A percentile compares a stretch with the other conserved stretches of the same genome.
phyloP scores from a whole-genome alignment of 2,113 vertebrate species.

The Chaetodon auriga region DNA sequence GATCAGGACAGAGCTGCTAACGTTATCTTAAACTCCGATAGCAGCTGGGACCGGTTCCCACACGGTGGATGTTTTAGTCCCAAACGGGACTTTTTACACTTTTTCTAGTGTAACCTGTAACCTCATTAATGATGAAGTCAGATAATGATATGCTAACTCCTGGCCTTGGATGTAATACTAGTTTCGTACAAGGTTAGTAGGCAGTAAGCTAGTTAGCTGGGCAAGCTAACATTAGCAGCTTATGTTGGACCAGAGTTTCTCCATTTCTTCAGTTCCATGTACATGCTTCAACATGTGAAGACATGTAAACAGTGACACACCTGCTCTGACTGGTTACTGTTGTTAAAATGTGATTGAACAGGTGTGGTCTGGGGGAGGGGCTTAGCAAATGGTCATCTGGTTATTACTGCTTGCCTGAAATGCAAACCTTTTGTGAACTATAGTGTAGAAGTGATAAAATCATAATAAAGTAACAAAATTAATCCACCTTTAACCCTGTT shows the following conservation, averaged over 20 bases:
- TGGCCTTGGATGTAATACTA: not conserved
- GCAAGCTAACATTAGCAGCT: not conserved
- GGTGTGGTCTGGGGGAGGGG: not conserved
- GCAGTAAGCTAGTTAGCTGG: not conserved
- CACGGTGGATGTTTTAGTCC: too few species aligned
- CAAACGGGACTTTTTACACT: not conserved
- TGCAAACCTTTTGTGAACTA: constrained; percentile 32
- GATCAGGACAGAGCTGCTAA: not conserved
- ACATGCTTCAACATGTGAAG: not conserved
- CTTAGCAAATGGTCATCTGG: not conserved
- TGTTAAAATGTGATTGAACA: not conserved
- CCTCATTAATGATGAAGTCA: not conserved
- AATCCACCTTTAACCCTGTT: constrained; percentile 26
- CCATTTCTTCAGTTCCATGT: not conserved
- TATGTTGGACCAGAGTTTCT: not conserved
- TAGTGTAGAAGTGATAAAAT: constrained; percentile 38
- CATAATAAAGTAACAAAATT: constrained; percentile 28
- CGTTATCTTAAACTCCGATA: too few species aligned
- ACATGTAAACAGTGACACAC: not conserved
- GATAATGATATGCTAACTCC: not conserved
- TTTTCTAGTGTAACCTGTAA: not conserved
- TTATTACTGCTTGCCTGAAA: constrained; percentile 66
- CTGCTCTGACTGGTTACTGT: not conserved
- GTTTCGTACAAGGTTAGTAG: not conserved
- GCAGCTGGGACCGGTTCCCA: too few species aligned